Percentiles rank a stretch among this genome's conserved stretches.
Evolutionary conservation across 2,888 invertebrate species (phyloP).

Genomic region (Chrysodeixis includens): DNA sequence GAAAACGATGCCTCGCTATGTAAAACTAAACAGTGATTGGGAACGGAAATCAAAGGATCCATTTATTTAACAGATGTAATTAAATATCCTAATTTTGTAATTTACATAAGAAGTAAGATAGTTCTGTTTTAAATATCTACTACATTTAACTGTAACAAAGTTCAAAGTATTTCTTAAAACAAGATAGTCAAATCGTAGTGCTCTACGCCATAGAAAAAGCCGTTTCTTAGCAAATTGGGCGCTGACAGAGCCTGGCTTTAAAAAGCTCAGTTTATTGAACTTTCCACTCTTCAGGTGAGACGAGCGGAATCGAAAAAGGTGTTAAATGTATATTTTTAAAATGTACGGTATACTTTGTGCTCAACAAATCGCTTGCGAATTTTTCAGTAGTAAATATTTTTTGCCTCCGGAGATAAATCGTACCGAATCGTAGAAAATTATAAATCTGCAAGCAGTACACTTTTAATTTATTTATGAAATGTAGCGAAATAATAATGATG

Average conservation of each 20-base stretch:
- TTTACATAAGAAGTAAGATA: no score
- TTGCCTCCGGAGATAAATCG: no score
- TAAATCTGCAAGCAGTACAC: no score
- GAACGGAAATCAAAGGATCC: no score
- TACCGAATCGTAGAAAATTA: no score
- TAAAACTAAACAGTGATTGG: no score
- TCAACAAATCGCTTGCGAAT: not conserved
- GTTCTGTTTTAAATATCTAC: constrained; percentile 5
- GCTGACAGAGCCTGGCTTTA: constrained; percentile 9
- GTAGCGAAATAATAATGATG: no score
- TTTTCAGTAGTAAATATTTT: no score
- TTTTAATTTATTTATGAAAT: no score
- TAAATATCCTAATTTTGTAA: no score
- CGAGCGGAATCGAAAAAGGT: constrained; percentile 6
- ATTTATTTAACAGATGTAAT: no score
- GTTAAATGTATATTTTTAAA: not conserved
- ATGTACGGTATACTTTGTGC: not conserved
- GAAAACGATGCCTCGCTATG: no score
- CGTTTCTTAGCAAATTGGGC: constrained; percentile 44
- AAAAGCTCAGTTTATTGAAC: constrained; percentile 35
- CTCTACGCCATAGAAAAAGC: constrained; percentile 17
- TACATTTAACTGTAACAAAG: not conserved
- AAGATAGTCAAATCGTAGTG: constrained; percentile 25
- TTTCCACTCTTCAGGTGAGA: not conserved
- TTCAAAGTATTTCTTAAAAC: constrained; percentile 20